Percentiles rank a stretch among this genome's conserved stretches.
phyloP scores from a whole-genome alignment of 2,888 invertebrate genomes.

The Syritta pipiens region DNA sequence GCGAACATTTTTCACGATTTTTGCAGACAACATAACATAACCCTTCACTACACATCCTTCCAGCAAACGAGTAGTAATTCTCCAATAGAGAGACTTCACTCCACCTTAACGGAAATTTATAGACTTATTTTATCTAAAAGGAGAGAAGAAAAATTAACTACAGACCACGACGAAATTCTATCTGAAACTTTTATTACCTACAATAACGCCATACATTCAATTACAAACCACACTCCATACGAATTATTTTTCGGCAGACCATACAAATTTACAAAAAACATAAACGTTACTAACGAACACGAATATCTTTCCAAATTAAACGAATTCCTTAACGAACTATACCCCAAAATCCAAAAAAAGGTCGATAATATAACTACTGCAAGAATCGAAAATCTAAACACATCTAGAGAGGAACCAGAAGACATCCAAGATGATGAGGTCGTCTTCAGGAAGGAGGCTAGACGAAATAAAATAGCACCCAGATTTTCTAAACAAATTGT shows the following conservation, averaged over 20 bases:
- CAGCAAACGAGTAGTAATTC: conserved; percentile 38
- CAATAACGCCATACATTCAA: conserved; percentile 18
- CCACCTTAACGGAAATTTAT: conserved; percentile 55
- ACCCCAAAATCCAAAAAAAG: conserved; percentile 25
- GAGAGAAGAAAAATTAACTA: conserved; percentile 18
- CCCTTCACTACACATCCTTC: conserved; percentile 27
- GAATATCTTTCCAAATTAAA: conserved; percentile 32
- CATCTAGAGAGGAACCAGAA: conserved; percentile 27
- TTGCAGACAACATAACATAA: conserved; percentile 17
- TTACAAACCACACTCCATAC: neutral
- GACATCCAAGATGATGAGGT: neutral
- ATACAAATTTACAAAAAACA: conserved; percentile 38
- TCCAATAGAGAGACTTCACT: conserved; percentile 25
- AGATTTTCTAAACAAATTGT: conserved; percentile 16
- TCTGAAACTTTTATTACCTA: conserved; percentile 42
- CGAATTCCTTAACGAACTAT: conserved; percentile 27
- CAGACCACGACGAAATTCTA: conserved; percentile 46
- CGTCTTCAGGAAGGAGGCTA: conserved; percentile 14
- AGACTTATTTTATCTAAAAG: conserved; percentile 41
- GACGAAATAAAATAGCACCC: conserved; percentile 31
- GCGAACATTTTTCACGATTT: conserved; percentile 20
- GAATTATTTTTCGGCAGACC: neutral
- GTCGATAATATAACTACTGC: conserved; percentile 13
- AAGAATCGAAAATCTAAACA: conserved; percentile 19
- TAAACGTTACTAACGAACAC: conserved; percentile 16